These are phyloP conservation scores for Hipposideros armiger DNA, from an alignment of 2,113 vertebrate genomes.

Conservation along the genomic window DNA sequence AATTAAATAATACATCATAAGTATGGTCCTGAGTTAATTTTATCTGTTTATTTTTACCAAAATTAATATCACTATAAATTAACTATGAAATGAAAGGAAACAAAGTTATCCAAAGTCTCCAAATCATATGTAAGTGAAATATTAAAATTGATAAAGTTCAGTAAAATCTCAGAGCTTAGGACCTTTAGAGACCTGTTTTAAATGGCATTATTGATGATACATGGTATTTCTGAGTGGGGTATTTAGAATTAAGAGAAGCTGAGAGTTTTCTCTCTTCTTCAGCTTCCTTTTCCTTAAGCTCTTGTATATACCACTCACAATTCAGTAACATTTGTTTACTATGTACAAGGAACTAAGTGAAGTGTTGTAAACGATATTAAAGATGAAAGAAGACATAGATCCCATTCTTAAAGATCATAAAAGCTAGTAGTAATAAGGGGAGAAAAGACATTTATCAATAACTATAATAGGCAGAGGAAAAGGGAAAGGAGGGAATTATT, in stretches of 20 bases:
- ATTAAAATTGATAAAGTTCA: background rate
- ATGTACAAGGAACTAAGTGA: background rate
- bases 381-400: background rate
- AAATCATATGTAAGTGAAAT: background rate
- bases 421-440: background rate
- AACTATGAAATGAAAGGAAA: constrained; percentile 7
- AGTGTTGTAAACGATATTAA: background rate
- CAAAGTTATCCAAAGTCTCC: background rate
- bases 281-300: background rate
- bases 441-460: constrained; percentile 6
- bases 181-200: background rate
- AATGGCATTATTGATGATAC: background rate
- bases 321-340: background rate
- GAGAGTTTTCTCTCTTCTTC: background rate
- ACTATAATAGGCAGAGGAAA: background rate
- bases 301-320: background rate
- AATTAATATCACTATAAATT: background rate
- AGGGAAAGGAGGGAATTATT: background rate
- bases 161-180: background rate
- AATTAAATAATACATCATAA: constrained; percentile 37
- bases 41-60: constrained; percentile 23
- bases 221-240: background rate
- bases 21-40: background rate
- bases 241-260: background rate
- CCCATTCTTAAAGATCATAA: background rate